Conservation (phyloP, 2,797 vertebrate genomes). For the Sarcophilus harrisii region DNA sequence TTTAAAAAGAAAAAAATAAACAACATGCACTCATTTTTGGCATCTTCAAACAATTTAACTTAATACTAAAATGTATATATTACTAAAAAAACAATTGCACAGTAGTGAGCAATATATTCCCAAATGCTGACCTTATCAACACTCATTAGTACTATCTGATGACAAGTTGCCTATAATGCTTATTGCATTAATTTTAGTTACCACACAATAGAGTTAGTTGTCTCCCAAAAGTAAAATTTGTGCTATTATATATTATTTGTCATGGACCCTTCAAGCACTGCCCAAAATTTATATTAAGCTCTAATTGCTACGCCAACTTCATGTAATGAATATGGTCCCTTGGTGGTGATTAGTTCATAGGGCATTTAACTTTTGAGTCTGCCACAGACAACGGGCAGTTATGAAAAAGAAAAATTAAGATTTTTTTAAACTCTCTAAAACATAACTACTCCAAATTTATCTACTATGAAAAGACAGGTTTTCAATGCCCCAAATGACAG, state of each 20-base stretch:
- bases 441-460: not conserved
- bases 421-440: not conserved
- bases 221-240: not conserved
- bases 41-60: conserved; percentile 47
- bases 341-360: not conserved
- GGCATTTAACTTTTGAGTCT: not conserved
- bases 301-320: not conserved
- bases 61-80: conserved; percentile 48
- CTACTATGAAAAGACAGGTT: not conserved
- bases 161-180: not conserved
- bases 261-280: not conserved
- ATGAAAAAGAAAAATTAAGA: not conserved
- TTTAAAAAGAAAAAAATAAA: conserved; percentile 19
- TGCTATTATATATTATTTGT: not conserved
- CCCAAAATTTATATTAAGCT: not conserved
- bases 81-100: conserved; percentile 45
- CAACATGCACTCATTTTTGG: conserved; percentile 65
- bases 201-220: not conserved
- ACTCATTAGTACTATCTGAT: not conserved
- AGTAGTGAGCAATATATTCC: conserved; percentile 45
- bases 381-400: not conserved
- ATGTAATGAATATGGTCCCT: not conserved
- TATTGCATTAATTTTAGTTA: not conserved
- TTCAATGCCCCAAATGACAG: conserved; percentile 1
- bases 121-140: conserved; percentile 6